Evolutionary conservation across 2,888 invertebrate genomes (phyloP), one percentile per base, ranked within the genome.

Genomic region (Drosophila yooni): DNA sequence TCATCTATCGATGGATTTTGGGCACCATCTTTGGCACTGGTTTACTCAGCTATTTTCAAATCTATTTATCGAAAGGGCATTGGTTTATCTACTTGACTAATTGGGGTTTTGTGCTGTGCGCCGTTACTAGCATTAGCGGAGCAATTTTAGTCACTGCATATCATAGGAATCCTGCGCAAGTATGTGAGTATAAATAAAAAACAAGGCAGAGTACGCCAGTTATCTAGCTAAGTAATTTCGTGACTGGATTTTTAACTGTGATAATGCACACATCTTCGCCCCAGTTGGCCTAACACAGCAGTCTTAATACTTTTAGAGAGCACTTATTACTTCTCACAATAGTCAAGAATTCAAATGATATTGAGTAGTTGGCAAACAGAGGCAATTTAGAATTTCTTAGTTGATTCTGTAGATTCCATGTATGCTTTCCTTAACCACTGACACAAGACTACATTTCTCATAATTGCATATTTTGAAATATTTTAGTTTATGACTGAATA

Each of bases 1-100:
- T 87, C 2, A 13, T 52, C 6, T 84, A 88, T 53, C 81, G 88
- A 5, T 85, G 83, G 74, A 0, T 33, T 0, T 4, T 88, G 34
- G 79, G 71, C 0, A 13, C 25, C 2, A 58, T 76, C n/a, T 82
- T 76, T 11, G 65, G 51, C 0, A 7, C 25, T 0, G 74, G 66
- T 1, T 27, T 61, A 3, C 1, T 60, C 7, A 31, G 25, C 0
- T 51, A 61, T 27, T 0, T 73, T 0, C 8, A 3, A 0, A 5
- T 36, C 0, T 74, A 43, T 48, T 48, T 75, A 46, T 18, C 1
- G 6, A 11, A 2, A 0, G 79, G 81, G 1, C 33, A 25, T 6
- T 60, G 61, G 57, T 66, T 84, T 10, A 71, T 85, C 13, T 88
- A 76, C 18, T 4, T 88, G 2, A 72, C 81, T 0, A 67, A 81